phyloP scores from a whole-genome alignment of 2,113 vertebrate genomes.

The Lampris megalopsis region DNA sequence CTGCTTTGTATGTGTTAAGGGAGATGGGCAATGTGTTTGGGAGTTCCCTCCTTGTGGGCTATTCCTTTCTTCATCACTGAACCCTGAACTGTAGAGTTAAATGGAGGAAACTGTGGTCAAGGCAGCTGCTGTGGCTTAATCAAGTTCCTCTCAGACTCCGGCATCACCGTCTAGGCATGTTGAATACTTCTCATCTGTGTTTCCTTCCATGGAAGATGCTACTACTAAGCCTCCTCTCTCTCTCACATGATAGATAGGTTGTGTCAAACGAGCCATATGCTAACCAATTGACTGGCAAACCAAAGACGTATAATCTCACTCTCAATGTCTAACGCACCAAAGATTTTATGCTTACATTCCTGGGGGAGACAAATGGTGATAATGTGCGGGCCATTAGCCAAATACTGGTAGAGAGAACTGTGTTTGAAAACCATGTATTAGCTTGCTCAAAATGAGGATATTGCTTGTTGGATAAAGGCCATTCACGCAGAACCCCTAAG shows the following conservation, averaged over 20 bases:
- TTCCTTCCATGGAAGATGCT: constrained; percentile 23
- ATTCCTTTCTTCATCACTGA: constrained; percentile 46
- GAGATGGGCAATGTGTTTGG: constrained; percentile 33
- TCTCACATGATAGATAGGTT: constrained; percentile 56
- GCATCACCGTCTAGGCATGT: constrained; percentile 54
- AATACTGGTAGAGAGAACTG: constrained; percentile 22
- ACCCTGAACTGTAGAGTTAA: constrained; percentile 39
- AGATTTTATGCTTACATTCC: constrained; percentile 20
- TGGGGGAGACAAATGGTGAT: constrained; percentile 50
- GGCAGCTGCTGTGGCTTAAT: constrained; percentile 53
- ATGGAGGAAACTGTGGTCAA: constrained; percentile 54
- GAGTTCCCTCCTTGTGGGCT: constrained; percentile 36
- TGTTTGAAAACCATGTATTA: neutral
- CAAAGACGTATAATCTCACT: constrained; percentile 34
- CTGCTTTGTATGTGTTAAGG: constrained; percentile 35
- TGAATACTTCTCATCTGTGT: constrained; percentile 44
- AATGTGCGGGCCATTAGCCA: constrained; percentile 44
- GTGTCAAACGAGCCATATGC: constrained; percentile 56
- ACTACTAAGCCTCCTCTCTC: constrained; percentile 4
- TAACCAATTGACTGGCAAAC: constrained; percentile 51
- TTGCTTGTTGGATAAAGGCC: too few species aligned
- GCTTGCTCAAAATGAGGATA: constrained; percentile 1
- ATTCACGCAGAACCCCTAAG: neutral
- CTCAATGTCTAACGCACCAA: constrained; percentile 37
- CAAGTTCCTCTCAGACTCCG: constrained; percentile 51